Percentiles rank a stretch among this genome's conserved stretches.
Conservation (phyloP, 2,797 vertebrate species). For the Austrolebias charrua region DNA sequence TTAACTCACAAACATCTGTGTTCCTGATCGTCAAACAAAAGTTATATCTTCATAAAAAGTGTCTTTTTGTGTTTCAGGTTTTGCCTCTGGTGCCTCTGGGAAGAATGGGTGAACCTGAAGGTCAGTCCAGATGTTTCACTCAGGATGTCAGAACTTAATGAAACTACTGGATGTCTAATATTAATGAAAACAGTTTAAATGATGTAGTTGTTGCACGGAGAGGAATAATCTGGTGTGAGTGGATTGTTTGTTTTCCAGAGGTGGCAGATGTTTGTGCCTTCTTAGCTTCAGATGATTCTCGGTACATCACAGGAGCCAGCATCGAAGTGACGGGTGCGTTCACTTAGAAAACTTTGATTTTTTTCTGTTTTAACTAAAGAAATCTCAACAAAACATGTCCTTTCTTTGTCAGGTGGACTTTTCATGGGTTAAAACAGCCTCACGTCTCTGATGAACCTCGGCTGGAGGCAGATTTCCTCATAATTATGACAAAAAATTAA, state of each 20-base stretch:
- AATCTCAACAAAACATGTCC: neutral
- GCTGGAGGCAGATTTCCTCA: neutral
- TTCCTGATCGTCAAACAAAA: neutral
- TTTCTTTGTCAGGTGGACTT: constrained; percentile 72
- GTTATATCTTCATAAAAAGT: no score
- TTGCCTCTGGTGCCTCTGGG: constrained; percentile 80
- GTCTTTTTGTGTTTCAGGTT: constrained; percentile 67
- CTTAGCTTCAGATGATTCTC: constrained; percentile 87
- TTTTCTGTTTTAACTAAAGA: no score
- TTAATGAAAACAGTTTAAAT: no score
- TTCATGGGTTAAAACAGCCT: constrained; percentile 73
- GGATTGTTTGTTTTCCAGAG: constrained; percentile 67
- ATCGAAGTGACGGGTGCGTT: constrained; percentile 86
- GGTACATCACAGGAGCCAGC: constrained; percentile 87
- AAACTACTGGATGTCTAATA: fast-evolving
- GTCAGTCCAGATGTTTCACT: constrained; percentile 61
- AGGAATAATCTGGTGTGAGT: no score
- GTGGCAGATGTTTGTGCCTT: constrained; percentile 88
- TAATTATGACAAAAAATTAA: neutral
- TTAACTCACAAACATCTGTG: neutral
- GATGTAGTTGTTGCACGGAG: no score
- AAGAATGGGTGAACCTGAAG: constrained; percentile 81
- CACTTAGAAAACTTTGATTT: neutral
- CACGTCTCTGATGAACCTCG: constrained; percentile 12
- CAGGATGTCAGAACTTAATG: neutral